A percentile compares a stretch with the other conserved stretches of the same genome.
phyloP scores from a whole-genome alignment of 2,113 vertebrate species.

The Thamnaconus septentrionalis region DNA sequence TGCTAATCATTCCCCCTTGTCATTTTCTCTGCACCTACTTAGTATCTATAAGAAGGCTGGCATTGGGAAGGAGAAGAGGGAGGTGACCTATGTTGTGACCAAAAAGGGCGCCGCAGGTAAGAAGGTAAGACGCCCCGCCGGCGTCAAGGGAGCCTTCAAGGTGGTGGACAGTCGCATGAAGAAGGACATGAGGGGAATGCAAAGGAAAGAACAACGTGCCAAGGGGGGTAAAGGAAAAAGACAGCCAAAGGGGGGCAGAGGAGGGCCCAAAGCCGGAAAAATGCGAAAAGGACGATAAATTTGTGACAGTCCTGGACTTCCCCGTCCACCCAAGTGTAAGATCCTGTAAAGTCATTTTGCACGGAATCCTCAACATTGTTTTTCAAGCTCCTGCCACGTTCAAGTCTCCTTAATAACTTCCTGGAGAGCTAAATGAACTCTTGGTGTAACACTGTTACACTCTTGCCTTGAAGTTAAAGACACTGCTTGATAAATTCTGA shows the following conservation, averaged over 20 bases:
- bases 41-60: conserved; percentile 98
- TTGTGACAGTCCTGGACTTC: too few relatives aligned
- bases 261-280: conserved; percentile 15
- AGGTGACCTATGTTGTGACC: conserved; percentile 90
- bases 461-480: conserved; percentile 2
- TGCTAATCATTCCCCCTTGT: not conserved
- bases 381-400: not conserved
- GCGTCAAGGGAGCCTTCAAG: conserved; percentile 90
- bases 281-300: conserved; percentile 24
- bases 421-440: conserved; percentile 9
- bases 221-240: conserved; percentile 60
- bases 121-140: conserved; percentile 85
- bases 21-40: not conserved
- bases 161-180: conserved; percentile 94
- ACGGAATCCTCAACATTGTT: too few relatives aligned
- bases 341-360: too few relatives aligned
- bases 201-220: conserved; percentile 78
- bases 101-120: conserved; percentile 86
- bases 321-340: too few relatives aligned
- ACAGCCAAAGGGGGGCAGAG: conserved; percentile 45
- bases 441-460: not conserved
- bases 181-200: conserved; percentile 86
- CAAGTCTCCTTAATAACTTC: not conserved
- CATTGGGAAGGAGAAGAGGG: conserved; percentile 89
- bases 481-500: not conserved